Base-by-base conservation (phyloP, 2,888 invertebrate genomes). In the Biston stratarius region DNA sequence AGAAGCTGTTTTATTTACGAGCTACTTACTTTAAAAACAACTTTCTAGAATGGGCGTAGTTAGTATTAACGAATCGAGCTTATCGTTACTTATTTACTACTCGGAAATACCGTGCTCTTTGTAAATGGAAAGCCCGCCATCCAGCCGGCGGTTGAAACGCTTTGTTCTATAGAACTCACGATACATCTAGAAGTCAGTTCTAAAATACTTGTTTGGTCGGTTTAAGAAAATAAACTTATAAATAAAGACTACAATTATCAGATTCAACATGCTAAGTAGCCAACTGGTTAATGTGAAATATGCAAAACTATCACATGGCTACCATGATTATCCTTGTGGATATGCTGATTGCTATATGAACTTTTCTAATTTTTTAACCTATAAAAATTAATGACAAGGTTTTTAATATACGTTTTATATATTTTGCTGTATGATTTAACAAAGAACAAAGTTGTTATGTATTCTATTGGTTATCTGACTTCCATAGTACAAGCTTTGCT, bases 31-130 rank as follows among this genome's bases (percentile, higher is more conserved):
- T 55, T n/a, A 56, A 64, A 58, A 24, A 34, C 6, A 51, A 45
- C 10, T 15, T 52, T 45, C 9, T 51, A 49, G 47, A 59, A 59
- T 42, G 42, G 49, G 40, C 40, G 49, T 58, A 15, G 6, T 53
- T 45, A 45, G 6, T 12, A 56, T 14, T 38, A 38, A 38, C 38
- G 6, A 38, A 38, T 6, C 47, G n/a, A 45, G 47, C 14, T 38
- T 38, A 5, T 38, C 12, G 11, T 57, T 45, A 14, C 2, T 11
- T 14, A 44, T 47, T 14, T 58, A 34, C 15, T 36, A 15, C 34
- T 36, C 34, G 38, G 15, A 38, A 15, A 15, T 36, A 11, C 10
- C 44, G 52, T 10, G 52, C 38, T 14, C 10, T 38, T 10, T 38
- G n/a, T 14, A 15, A 11, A 10, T 9, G 15, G 34, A 34, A 5